Evolutionary conservation across 2,888 invertebrate genomes (phyloP), one percentile per base, ranked within the genome.

Genomic region (Syrista parreyssii): DNA sequence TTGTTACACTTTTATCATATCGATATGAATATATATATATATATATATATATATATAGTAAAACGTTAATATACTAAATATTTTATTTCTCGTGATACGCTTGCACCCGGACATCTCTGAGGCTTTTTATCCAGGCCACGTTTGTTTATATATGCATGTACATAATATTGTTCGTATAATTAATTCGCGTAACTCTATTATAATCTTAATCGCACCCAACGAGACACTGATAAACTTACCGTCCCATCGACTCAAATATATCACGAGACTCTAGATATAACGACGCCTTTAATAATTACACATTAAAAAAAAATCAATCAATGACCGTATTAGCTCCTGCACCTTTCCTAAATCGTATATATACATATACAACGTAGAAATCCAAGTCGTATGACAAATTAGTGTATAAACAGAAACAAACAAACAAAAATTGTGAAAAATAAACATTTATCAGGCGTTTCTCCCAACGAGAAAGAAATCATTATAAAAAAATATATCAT

Each of bases 11-110:
- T 81, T 81, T 81, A 81, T 81, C 69, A 55, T 78, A 78, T 76
- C 74, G 71, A 79, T 79, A 74, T 78, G 73, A 33, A 76, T 75
- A 79, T 76, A 73, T 77, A 75, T 32, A 68, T 75, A 75, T n/a
- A n/a, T n/a, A n/a, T n/a, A n/a, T n/a, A 55, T 84, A 85, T 83
- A 82, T 81, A 79, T 82, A 82, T 81, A 81, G 83, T 83, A 84
- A 85, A 85, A 85, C 80, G 83, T 80, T 83, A 83, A 82, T 83
- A 82, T 83, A 40, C 73, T 79, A 72, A 69, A 71, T 78, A 82
- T 81, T 82, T 83, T 84, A 82, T 82, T 83, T 82, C 80, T 82
- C 82, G 82, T 83, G 82, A 55, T 75, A 79, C 79, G 78, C 81
- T 83, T 78, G 9, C 1, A 78, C 76, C 80, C 76, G 73, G 75